A percentile compares a stretch with the other conserved stretches of the same genome.
These are phyloP conservation scores for Nudaria mundana DNA, from an alignment of 2,888 invertebrate species.

Conservation along the genomic window DNA sequence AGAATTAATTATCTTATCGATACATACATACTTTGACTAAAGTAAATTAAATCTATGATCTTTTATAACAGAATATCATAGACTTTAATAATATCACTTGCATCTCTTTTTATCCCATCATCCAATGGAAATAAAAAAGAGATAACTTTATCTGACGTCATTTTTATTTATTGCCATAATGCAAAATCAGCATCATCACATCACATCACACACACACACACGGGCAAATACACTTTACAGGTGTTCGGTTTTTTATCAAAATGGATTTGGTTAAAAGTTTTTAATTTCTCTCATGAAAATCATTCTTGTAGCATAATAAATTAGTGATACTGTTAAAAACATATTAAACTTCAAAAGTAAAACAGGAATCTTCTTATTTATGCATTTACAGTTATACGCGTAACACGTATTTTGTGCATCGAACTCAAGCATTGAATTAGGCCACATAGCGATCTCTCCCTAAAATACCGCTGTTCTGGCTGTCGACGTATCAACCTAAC, in stretches of 20 bases:
- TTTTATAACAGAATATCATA: too few species aligned
- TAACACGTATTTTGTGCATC: slow-evolving; percentile 82
- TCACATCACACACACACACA: too few species aligned
- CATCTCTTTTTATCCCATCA: too few species aligned
- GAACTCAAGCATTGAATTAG: slow-evolving; percentile 81
- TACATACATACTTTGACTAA: too few species aligned
- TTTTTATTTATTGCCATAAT: slow-evolving; percentile 37
- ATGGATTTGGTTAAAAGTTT: slow-evolving; percentile 70
- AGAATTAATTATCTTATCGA: too few species aligned
- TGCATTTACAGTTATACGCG: slow-evolving; percentile 80
- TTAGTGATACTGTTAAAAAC: slow-evolving; percentile 12
- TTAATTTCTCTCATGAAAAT: slow-evolving; percentile 50
- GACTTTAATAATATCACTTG: too few species aligned
- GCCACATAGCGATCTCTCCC: slow-evolving; percentile 83
- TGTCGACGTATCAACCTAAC: slow-evolving; percentile 80
- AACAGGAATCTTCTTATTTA: slow-evolving; percentile 57
- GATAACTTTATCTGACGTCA: slow-evolving; percentile 21
- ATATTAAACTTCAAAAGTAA: slow-evolving; percentile 16
- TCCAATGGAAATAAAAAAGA: too few species aligned
- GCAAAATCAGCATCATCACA: slow-evolving; percentile 12
- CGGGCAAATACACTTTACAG: slow-evolving; percentile 54
- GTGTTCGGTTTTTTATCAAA: slow-evolving; percentile 67
- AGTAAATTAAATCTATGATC: too few species aligned
- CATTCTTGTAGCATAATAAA: slow-evolving; percentile 28
- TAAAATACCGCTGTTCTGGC: slow-evolving; percentile 82